Conservation (phyloP, 1,140 invertebrate genomes). For the Oscheius sp. region DNA sequence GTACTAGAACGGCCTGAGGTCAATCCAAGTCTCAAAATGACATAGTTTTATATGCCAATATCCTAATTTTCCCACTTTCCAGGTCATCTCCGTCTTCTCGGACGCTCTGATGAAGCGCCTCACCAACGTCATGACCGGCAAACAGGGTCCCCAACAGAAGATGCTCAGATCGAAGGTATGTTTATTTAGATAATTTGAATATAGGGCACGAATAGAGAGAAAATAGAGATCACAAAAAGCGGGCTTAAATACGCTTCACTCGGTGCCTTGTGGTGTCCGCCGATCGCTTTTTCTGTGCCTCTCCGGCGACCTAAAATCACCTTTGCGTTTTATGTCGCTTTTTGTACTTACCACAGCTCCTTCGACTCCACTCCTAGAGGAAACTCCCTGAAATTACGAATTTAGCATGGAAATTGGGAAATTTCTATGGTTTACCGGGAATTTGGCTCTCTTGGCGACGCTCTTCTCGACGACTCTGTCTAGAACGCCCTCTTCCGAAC, state of each 20-base stretch:
- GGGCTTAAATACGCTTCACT: neutral
- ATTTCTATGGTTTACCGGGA: no score
- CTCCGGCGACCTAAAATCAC: neutral
- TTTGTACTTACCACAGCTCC: no score
- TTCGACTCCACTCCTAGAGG: no score
- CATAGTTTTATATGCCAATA: no score
- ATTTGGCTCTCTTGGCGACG: neutral
- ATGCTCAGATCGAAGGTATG: constrained; percentile 21
- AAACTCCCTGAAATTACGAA: no score
- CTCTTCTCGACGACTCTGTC: neutral
- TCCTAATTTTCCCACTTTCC: no score
- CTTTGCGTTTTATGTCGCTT: no score
- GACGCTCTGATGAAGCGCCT: constrained; percentile 24
- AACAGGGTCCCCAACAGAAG: neutral
- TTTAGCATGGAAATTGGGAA: no score
- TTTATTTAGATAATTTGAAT: no score
- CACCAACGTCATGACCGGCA: constrained; percentile 3
- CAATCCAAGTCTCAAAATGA: no score
- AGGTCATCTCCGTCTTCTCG: constrained; percentile 14
- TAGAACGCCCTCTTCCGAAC: neutral
- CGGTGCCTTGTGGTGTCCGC: neutral
- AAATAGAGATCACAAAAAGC: neutral
- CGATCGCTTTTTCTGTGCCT: neutral
- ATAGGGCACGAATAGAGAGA: no score
- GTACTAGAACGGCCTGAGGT: no score